Conservation (phyloP, 2,113 vertebrate genomes). For the Barnardius zonarius region DNA sequence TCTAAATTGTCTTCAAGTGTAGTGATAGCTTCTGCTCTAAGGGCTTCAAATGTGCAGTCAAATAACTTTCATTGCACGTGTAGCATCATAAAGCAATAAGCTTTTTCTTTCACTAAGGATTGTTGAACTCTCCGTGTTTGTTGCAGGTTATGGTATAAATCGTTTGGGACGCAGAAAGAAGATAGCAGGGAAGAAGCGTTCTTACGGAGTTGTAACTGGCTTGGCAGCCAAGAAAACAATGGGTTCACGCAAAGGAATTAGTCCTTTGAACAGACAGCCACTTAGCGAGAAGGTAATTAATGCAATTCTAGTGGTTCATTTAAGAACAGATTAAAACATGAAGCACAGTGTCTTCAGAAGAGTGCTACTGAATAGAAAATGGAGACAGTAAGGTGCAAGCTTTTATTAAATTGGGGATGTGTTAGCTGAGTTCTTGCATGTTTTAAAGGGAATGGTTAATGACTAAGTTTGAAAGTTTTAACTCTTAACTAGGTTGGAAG, state of each 20-base stretch:
- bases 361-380: not conserved
- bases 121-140: not conserved
- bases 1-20: not conserved
- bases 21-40: not conserved
- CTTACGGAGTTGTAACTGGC: slow-evolving; percentile 88
- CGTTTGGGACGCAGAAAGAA: slow-evolving; percentile 74
- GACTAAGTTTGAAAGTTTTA: not conserved
- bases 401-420: not conserved
- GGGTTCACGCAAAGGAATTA: slow-evolving; percentile 79
- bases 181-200: slow-evolving; percentile 75
- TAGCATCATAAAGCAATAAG: not conserved
- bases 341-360: not conserved
- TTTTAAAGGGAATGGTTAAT: not conserved
- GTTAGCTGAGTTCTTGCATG: not conserved
- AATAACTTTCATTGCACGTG: not conserved
- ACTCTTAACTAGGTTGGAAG: not conserved
- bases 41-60: not conserved
- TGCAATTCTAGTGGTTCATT: not conserved
- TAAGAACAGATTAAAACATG: not conserved
- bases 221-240: slow-evolving; percentile 84
- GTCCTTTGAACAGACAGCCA: slow-evolving; percentile 83
- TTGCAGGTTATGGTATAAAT: slow-evolving; percentile 75
- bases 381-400: not conserved
- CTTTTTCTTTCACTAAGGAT: not conserved
- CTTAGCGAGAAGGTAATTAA: slow-evolving; percentile 79